phyloP scores from a whole-genome alignment of 2,113 vertebrate genomes.

The Phaethon lepturus region DNA sequence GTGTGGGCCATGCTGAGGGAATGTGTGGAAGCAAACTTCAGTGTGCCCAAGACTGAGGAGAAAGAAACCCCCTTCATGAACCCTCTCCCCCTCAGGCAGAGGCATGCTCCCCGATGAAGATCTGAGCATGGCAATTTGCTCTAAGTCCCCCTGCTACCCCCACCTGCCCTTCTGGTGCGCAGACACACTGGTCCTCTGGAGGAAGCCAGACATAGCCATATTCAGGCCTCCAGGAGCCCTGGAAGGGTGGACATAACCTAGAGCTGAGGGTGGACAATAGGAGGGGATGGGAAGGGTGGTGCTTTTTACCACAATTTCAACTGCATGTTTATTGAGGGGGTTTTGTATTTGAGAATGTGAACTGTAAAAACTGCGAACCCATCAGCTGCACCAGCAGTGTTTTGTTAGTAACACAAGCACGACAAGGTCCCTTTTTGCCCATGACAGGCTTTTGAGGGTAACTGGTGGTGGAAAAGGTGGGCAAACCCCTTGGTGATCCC shows the following conservation, averaged over 20 bases:
- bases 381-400: fast-evolving
- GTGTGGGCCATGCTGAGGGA: fast-evolving
- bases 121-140: no score
- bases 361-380: background rate
- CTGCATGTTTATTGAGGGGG: fast-evolving
- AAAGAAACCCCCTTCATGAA: fast-evolving
- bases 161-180: fast-evolving
- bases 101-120: background rate
- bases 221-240: background rate
- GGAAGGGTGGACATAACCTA: background rate
- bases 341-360: background rate
- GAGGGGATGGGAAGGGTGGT: fast-evolving
- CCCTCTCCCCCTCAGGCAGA: no score
- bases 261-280: background rate
- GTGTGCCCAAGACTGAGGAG: background rate
- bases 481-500: background rate
- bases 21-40: background rate
- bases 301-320: background rate
- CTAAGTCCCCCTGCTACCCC: fast-evolving
- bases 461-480: background rate
- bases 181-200: fast-evolving
- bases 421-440: background rate
- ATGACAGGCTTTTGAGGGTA: background rate
- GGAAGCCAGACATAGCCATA: fast-evolving
- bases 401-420: background rate